Conservation (phyloP, 2,113 vertebrate genomes). For the Syngnathus scovelli region DNA sequence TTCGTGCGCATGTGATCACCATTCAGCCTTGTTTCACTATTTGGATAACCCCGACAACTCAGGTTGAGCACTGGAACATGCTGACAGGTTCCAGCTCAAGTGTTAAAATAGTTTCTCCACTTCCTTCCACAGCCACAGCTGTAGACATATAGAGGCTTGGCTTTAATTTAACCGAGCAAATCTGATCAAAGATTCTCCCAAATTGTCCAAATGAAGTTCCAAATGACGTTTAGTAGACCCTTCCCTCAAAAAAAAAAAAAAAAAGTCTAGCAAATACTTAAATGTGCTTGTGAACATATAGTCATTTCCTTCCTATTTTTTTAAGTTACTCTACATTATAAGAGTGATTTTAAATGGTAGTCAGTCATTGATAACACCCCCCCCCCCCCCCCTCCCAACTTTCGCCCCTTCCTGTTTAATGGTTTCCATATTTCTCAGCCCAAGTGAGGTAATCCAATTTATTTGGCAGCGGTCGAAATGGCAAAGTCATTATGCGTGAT, state of each 20-base stretch:
- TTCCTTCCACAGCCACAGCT: conserved; percentile 20
- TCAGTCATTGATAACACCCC: conserved; percentile 23
- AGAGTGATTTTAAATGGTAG: conserved; percentile 54
- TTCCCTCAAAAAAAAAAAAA: conserved; percentile 25
- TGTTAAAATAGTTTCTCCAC: conserved; percentile 13
- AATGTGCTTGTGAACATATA: not conserved
- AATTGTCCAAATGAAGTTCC: conserved; percentile 33
- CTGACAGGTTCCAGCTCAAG: conserved; percentile 14
- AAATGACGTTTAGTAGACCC: conserved; percentile 25
- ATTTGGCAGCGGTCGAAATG: conserved; percentile 46
- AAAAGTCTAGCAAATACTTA: not conserved
- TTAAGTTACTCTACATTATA: conserved; percentile 45
- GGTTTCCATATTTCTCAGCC: conserved; percentile 67
- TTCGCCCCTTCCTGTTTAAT: conserved; percentile 50
- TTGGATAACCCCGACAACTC: conserved; percentile 20
- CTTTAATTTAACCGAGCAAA: conserved; percentile 8
- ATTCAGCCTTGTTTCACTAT: conserved; percentile 4
- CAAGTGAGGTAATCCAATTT: conserved; percentile 68
- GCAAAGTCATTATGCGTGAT: conserved; percentile 61
- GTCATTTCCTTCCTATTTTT: not conserved
- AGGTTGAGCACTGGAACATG: conserved; percentile 10
- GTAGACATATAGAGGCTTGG: conserved; percentile 10
- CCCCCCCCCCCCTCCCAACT: not conserved
- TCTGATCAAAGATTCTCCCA: conserved; percentile 29
- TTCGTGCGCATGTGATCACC: conserved; percentile 14